Percentiles rank a stretch among this genome's conserved stretches.
phyloP scores from a whole-genome alignment of 2,888 invertebrate genomes.

The Anagyrus pseudococci region DNA sequence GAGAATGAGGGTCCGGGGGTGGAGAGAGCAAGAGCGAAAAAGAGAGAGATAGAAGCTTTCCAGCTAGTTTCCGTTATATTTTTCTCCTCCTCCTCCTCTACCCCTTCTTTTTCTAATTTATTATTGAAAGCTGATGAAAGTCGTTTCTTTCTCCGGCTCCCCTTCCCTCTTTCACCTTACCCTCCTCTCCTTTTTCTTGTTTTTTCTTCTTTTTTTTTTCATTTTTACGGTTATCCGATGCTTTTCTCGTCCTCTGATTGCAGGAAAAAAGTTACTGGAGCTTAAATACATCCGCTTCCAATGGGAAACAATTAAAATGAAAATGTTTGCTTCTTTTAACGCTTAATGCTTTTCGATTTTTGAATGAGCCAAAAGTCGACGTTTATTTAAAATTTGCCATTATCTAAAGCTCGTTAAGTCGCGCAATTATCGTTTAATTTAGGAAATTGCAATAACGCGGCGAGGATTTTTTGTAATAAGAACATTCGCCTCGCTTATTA shows the following conservation, averaged over 20 bases:
- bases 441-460: too few species aligned
- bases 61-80: neutral
- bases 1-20: conserved; percentile 17
- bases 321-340: neutral
- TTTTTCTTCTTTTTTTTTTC: neutral
- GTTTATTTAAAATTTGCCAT: too few species aligned
- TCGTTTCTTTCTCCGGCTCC: too few species aligned
- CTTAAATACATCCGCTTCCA: neutral
- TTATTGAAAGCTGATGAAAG: neutral
- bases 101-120: neutral
- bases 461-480: too few species aligned
- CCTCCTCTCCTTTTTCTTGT: neutral
- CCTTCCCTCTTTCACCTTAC: too few species aligned
- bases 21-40: too few species aligned
- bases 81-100: conserved; percentile 8
- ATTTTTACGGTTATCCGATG: neutral
- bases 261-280: neutral
- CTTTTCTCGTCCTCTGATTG: too few species aligned
- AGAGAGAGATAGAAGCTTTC: too few species aligned
- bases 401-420: too few species aligned
- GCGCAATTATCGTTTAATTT: too few species aligned
- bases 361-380: too few species aligned
- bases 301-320: neutral
- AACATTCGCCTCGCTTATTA: too few species aligned
- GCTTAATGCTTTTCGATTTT: neutral